Base-by-base conservation (phyloP, 2,888 invertebrate genomes). In the Molorchus minor region DNA sequence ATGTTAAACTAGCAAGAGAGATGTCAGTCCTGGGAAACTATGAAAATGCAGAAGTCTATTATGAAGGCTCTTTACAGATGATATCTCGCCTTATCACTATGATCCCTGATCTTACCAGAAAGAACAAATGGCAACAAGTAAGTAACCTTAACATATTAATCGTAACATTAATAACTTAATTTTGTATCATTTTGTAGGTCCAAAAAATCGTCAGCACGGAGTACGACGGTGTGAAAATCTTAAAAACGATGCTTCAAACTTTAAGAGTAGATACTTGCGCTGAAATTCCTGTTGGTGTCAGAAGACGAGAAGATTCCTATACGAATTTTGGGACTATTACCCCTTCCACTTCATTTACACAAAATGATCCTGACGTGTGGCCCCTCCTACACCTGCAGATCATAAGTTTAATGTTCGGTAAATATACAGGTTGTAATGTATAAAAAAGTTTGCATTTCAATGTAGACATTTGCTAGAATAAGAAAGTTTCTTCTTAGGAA, bases 11-110 rank as follows among this genome's bases (percentile, higher is more conserved):
- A 81, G 98, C 96, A 57, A 86, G 98, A 76, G 97, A 98, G 84
- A 93, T 93, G 90, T 94, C 96, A 62, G 84, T 98, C 75, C 89
- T 94, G 78, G 97, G 98, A 16, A 95, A 96, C 82, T 98, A 98
- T 79, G 97, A 98, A 77, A 92, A 93, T 64, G 93, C 98, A 17
- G 87, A 91, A 68, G 93, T 96, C 58, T 96, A 96, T 81, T 97
- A 96, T 79, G 93, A 96, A 80, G 94, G 94, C 51, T 92, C 93
- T 7, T 87, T 97, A 58, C 94, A 95, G 79, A 93, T 96, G 85
- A 90, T 98, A 72, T 92, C 93, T 73, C 87, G 92, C 73, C 85
- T 96, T 60, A 85, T 97, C 40, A 85, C 87, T 21, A 89, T 90
- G 51, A 92, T 94, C 62, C 87, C 86, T 10, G 94, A 95, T 80